Base-by-base conservation (phyloP, 2,113 vertebrate genomes). In the Mustelus asterias region DNA sequence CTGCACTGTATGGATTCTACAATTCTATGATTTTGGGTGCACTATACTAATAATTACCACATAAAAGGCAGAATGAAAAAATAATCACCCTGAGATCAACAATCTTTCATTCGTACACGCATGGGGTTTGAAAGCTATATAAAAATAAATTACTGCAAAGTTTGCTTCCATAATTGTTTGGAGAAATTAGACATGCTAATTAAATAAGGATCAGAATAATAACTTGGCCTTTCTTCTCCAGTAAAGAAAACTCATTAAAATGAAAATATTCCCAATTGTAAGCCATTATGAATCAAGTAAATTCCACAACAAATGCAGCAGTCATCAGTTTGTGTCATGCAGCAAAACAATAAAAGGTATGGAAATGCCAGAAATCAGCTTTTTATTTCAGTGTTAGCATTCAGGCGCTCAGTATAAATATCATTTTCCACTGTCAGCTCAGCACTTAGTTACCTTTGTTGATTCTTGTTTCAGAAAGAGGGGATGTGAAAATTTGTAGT, bases 161-260 rank as follows among this genome's bases (percentile, higher is more conserved):
- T 60, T 89, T 58, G 22, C 24, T 14, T 48, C 54, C 48, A 54
- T 54, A 58, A 89, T 89, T 29, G 26, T 89, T 89, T 60, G 24
- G 54, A 83, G 54, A 89, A 29, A 58, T 33, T 89, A 58, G 44
- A 29, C 48, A 3, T 33, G 22, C 54, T 89, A 48, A 89, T 60
- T 89, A 60, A 58, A 89, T 11, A 58, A 89, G 24, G 22, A 48
- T 20, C 86, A 89, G 29, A 14, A 58, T 58, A 89, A 89, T 89
- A 58, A 54, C 29, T 26, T 33, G 29, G 41, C 86, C 86, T 89
- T 89, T 60, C 58, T 89, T 89, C 11, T 89, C 48, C 24, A 54
- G 60, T 89, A 89, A 89, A 58, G 54, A 29, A 58, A 89, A 89
- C 86, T 89, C 86, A 89, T 89, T 89, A 33, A 89, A 60, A 54